Evolutionary conservation across 2,888 invertebrate genomes (phyloP), one percentile per base, ranked within the genome.

Genomic region (Drosophila stalkeri): DNA sequence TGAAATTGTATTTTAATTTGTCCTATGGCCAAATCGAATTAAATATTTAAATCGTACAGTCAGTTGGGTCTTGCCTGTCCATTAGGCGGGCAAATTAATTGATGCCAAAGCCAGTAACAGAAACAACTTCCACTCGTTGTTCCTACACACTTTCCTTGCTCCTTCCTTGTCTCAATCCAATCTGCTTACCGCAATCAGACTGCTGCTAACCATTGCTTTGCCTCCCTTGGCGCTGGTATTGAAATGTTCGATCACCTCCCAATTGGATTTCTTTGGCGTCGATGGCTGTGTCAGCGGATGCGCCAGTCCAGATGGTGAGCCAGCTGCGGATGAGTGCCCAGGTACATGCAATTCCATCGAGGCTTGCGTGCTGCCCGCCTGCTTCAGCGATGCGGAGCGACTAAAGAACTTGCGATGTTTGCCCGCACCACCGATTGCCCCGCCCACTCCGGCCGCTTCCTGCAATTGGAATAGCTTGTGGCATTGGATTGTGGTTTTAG

Each of bases 181-280:
- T 23, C 46, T 62, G 91, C 94, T 94, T 93, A 95, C 95, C 92
- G 95, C 95, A 87, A 95, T 94, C 81, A 95, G 93, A 90, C 95
- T 95, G 80, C 95, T 95, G 78, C 94, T 94, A 72, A 94, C 94
- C 91, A 95, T 94, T 72, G 94, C 94, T 82, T 94, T 94, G 79
- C 94, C 94, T 76, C 94, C 94, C 89, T 94, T 95, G 35, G 95
- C 94, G 74, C 94, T 94, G 57, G 94, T 94, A 69, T 95, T 95
- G 93, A 96, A 97, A 93, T 97, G 97, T 92, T 97, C 97, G 89
- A 97, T 97, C 82, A 97, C 97, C 92, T 97, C 97, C 97, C 97
- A 97, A 93, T 97, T 97, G 88, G 97, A 97, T 92, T 97, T 97
- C 92, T 95, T 95, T 4, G 95, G 94, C 3, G 95, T 95, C 23